A percentile compares a stretch with the other conserved stretches of the same genome.
Conservation (phyloP, 2,888 invertebrate genomes). For the Xestia sexstrigata region DNA sequence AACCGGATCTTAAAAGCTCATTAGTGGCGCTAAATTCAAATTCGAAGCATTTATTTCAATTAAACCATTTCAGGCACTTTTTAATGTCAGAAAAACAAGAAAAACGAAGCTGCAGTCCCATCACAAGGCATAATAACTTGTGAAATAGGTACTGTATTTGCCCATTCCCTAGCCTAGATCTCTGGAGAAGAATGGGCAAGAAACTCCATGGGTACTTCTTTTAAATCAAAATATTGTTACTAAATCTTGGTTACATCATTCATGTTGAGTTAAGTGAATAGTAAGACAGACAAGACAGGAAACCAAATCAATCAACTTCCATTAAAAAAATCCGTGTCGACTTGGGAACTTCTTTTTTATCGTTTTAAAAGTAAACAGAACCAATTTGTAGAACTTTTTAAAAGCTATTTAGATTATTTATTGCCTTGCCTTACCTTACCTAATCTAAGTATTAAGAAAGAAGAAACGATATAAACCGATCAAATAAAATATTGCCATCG, state of each 20-base stretch:
- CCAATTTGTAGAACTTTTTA: neutral
- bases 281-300: neutral
- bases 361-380: neutral
- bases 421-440: neutral
- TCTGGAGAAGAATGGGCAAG: no score
- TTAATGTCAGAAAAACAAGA: no score
- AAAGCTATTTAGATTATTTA: constrained; percentile 4
- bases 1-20: neutral
- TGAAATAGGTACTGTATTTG: no score
- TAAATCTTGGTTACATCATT: no score
- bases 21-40: neutral
- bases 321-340: neutral
- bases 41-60: no score
- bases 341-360: neutral
- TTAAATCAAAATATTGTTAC: no score
- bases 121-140: no score
- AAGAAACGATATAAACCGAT: constrained; percentile 58
- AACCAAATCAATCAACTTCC: neutral
- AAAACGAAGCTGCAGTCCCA: no score
- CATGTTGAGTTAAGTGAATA: no score
- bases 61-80: no score
- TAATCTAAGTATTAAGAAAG: constrained; percentile 18
- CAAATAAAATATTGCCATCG: constrained; percentile 64
- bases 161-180: no score
- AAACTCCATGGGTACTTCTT: no score